These are phyloP conservation scores for Numenius phaeopus DNA, from an alignment of 2,797 vertebrate species.

Conservation along the genomic window DNA sequence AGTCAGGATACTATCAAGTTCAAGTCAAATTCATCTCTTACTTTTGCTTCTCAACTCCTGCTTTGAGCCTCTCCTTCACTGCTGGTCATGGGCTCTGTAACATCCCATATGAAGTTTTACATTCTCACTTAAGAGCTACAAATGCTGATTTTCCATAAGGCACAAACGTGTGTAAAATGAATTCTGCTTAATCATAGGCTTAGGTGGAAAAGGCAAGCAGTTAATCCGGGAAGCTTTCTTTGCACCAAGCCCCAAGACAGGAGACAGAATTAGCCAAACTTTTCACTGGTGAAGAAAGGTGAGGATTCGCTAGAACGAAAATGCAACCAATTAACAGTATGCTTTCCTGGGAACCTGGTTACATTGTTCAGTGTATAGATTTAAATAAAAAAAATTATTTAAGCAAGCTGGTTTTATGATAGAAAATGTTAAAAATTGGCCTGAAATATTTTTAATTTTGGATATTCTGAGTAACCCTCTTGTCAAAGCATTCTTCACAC, in stretches of 20 bases:
- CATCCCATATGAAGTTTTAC: rapidly evolving
- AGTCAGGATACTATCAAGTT: background rate
- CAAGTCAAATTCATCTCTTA: background rate
- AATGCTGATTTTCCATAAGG: background rate
- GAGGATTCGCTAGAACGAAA: background rate
- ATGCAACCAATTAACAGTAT: background rate
- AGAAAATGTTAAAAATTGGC: background rate
- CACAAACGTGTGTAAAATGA: background rate
- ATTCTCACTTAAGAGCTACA: background rate
- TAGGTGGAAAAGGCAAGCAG: background rate
- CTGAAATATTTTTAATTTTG: background rate
- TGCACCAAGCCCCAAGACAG: background rate
- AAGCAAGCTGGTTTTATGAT: rapidly evolving
- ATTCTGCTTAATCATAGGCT: background rate
- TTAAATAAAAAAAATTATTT: background rate
- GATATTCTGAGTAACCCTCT: background rate
- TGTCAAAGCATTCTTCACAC: background rate
- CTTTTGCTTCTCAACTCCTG: background rate
- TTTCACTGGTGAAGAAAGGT: background rate
- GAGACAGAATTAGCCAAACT: background rate
- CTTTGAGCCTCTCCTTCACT: background rate
- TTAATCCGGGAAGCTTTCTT: background rate
- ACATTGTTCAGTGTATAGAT: background rate
- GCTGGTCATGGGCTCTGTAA: rapidly evolving
- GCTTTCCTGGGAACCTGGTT: background rate